Percentiles rank a stretch among this genome's conserved stretches.
Conservation (phyloP, 2,113 vertebrate species). For the Seriola dumerili region DNA sequence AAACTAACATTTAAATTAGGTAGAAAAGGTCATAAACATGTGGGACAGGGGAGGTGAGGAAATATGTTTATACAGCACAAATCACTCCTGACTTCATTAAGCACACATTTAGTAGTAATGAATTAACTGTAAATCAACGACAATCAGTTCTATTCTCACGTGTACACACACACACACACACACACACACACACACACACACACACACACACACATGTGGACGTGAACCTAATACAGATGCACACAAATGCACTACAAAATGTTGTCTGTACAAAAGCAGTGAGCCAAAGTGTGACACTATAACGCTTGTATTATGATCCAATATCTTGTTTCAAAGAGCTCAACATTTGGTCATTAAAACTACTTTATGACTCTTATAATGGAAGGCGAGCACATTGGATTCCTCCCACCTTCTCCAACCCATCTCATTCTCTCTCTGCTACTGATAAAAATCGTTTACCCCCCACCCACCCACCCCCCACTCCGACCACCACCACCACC, state of each 20-base stretch:
- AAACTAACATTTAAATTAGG: no score
- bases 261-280: conserved; percentile 28
- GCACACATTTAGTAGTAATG: not conserved
- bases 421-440: conserved; percentile 56
- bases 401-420: conserved; percentile 46
- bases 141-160: not conserved
- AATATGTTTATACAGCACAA: not conserved
- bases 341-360: conserved; percentile 76
- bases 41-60: no score
- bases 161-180: not conserved
- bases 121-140: conserved; percentile 18
- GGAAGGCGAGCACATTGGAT: conserved; percentile 61
- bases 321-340: conserved; percentile 71
- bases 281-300: conserved; percentile 54
- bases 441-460: conserved; percentile 80
- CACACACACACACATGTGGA: not conserved
- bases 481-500: conserved; percentile 20
- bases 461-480: conserved; percentile 65
- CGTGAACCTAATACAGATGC: not conserved
- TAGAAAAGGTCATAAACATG: no score
- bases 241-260: conserved; percentile 5
- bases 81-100: not conserved
- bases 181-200: no score
- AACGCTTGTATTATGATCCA: conserved; percentile 68
- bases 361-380: conserved; percentile 73